Conservation (phyloP, 1,140 invertebrate species). For the Pseudomyrmex gracilis region DNA sequence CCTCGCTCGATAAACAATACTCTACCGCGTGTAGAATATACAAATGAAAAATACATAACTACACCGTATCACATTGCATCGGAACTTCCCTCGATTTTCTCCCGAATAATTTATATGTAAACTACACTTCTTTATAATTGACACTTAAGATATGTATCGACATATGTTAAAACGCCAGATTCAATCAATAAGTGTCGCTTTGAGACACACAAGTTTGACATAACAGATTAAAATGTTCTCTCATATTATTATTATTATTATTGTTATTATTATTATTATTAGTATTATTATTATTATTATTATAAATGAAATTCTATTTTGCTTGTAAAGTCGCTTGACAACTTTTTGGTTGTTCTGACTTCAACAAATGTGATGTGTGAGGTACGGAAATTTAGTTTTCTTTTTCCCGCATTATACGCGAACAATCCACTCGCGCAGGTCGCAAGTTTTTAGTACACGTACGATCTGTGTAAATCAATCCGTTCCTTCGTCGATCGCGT, state of each 20-base stretch:
- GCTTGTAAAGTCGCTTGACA: neutral
- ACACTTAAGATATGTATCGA: no score
- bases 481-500: slow-evolving; percentile 38
- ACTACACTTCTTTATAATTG: no score
- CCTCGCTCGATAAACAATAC: slow-evolving; percentile 8
- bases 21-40: neutral
- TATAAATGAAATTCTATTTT: neutral
- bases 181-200: no score
- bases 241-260: neutral
- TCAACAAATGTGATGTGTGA: slow-evolving; percentile 3
- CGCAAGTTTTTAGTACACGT: slow-evolving; percentile 50
- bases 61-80: neutral
- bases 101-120: no score
- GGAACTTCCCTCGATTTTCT: no score
- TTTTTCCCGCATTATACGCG: neutral
- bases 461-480: slow-evolving; percentile 3
- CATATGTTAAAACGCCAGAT: no score
- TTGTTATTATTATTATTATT: no score
- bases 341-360: neutral
- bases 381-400: neutral
- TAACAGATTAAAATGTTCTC: neutral
- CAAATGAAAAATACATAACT: neutral
- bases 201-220: no score
- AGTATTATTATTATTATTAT: no score
- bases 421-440: slow-evolving; percentile 50